These are phyloP conservation scores for Ceratitis capitata DNA, from an alignment of 1,140 invertebrate genomes.

Conservation along the genomic window DNA sequence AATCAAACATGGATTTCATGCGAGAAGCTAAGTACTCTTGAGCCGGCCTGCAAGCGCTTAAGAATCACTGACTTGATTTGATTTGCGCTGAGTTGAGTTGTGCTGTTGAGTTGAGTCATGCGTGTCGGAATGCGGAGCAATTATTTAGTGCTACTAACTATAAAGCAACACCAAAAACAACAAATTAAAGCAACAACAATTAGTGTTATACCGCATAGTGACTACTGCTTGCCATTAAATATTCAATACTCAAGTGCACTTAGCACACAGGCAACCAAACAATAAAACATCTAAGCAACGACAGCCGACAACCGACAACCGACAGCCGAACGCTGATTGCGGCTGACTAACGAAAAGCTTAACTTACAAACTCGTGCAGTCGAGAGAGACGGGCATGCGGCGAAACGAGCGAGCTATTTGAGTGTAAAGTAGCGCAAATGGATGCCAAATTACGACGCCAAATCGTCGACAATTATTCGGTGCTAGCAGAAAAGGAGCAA, in stretches of 20 bases:
- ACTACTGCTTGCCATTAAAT: neutral
- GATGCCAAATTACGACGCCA: constrained; percentile 11
- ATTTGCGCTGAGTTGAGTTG: neutral
- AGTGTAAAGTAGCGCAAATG: neutral
- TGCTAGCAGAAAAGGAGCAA: neutral
- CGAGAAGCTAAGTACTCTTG: neutral
- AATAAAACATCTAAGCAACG: neutral
- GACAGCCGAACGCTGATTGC: neutral
- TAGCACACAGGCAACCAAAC: neutral
- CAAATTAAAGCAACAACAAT: neutral
- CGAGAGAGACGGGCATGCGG: too few species aligned
- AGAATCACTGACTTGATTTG: neutral
- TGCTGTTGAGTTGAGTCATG: constrained; percentile 21
- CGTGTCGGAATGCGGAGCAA: constrained; percentile 29
- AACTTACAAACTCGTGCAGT: neutral
- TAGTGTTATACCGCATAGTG: neutral
- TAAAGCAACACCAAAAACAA: neutral
- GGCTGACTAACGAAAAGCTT: neutral
- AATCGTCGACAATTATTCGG: constrained; percentile 9
- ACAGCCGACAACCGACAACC: neutral
- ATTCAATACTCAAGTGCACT: neutral
- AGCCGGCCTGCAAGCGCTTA: neutral
- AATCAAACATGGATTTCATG: neutral
- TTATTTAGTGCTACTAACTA: neutral
- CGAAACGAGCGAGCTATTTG: neutral